These are phyloP conservation scores for Eupithecia abbreviata DNA, from an alignment of 2,888 invertebrate species.

Conservation along the genomic window DNA sequence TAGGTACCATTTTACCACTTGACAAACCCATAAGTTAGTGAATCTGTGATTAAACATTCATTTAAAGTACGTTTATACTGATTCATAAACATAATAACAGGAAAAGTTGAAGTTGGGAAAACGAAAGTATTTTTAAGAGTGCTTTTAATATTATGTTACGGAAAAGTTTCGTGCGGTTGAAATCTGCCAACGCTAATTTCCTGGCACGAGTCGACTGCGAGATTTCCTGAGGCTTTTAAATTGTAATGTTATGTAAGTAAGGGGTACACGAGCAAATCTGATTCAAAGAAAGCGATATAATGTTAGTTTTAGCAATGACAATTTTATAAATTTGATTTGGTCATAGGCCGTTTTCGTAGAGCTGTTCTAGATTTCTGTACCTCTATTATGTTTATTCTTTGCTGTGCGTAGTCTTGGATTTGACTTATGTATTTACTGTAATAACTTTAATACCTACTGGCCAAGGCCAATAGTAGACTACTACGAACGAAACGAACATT, in stretches of 20 bases:
- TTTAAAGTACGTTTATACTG: constrained; percentile 9
- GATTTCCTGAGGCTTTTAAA: constrained; percentile 44
- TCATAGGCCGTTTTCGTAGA: background rate
- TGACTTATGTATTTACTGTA: too few species aligned
- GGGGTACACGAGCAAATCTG: constrained; percentile 28
- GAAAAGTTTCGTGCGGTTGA: constrained; percentile 47
- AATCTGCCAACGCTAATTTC: constrained; percentile 58
- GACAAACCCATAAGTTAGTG: background rate
- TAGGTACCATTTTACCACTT: background rate
- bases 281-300: background rate
- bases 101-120: constrained; percentile 13
- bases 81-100: constrained; percentile 25
- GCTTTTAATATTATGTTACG: constrained; percentile 34
- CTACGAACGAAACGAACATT: too few species aligned
- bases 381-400: background rate
- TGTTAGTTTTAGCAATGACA: background rate
- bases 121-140: constrained; percentile 26
- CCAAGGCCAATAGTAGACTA: too few species aligned
- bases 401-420: too few species aligned
- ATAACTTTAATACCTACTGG: too few species aligned
- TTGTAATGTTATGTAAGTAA: constrained; percentile 37
- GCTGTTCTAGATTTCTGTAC: background rate
- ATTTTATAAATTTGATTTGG: background rate
- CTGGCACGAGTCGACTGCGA: constrained; percentile 48
- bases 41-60: background rate